Conservation (phyloP, 2,888 invertebrate genomes). For the Dolomedes plantarius region DNA sequence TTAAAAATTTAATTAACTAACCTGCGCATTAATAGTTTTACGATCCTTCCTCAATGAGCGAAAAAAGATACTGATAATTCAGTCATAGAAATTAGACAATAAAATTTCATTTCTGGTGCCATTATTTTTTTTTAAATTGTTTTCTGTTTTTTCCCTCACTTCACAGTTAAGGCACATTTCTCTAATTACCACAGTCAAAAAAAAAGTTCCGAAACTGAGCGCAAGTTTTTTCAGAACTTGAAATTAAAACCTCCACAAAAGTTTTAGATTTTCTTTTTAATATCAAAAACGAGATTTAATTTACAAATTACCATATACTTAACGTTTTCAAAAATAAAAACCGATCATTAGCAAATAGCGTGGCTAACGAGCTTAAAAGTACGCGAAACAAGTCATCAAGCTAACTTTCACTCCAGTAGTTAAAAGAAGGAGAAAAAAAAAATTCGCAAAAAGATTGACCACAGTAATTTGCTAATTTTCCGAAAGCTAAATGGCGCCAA, state of each 20-base stretch:
- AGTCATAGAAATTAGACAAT: too few species aligned
- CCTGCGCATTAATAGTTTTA: too few species aligned
- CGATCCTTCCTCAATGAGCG: too few species aligned
- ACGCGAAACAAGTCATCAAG: constrained; percentile 31
- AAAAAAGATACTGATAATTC: too few species aligned
- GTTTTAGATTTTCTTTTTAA: not conserved
- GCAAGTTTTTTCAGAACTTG: not conserved
- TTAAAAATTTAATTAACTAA: too few species aligned
- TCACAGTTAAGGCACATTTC: too few species aligned
- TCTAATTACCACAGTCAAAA: too few species aligned
- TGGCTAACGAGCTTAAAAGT: constrained; percentile 38
- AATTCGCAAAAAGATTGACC: constrained; percentile 12
- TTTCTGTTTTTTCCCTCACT: too few species aligned
- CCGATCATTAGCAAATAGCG: constrained; percentile 29
- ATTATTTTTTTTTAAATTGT: too few species aligned
- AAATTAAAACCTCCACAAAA: not conserved
- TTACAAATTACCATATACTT: not conserved
- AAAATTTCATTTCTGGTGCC: too few species aligned
- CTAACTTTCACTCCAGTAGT: constrained; percentile 18
- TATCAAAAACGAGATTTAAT: constrained; percentile 7
- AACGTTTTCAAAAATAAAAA: not conserved
- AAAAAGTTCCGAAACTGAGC: too few species aligned
- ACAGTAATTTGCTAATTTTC: not conserved
- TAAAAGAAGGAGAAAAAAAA: too few species aligned
- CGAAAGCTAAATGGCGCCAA: constrained; percentile 27